Evolutionary conservation across 2,113 vertebrate species (phyloP), one percentile per base, ranked within the genome.

Genomic region (Coptodon rendalli): DNA sequence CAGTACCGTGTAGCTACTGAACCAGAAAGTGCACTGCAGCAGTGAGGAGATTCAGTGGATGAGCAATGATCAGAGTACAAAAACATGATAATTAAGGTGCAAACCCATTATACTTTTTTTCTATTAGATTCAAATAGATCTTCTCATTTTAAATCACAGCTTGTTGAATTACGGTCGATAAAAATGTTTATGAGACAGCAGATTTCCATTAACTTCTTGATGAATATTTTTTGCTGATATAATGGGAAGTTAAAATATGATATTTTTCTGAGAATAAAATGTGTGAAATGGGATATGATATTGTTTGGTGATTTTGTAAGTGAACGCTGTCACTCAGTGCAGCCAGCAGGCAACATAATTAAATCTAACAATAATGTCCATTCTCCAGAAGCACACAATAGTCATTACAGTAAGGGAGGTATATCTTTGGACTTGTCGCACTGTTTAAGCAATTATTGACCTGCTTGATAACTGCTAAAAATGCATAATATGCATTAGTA

Each of bases 211-310:
- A 27, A 38, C n/a, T 11, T 68, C 81, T 80, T 66, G 71, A 89
- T 80, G 27, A 87, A 80, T 36, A 16, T 87, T 63, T 84, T 59
- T 11, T 86, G 84, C 48, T 76, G 34, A 85, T 85, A 80, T 76
- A 81, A 82, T 22, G 29, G 79, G 13, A 84, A 56, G 61, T 83
- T 71, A 50, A 88, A 48, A 71, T 40, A 80, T 85, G 87, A 91
- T 76, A 84, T 87, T 91, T 88, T 90, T 88, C 83, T 91, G 81
- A 80, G 34, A 93, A 91, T 90, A 92, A 92, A 93, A 81, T 48
- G 27, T 82, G 89, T 90, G 57, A 84, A 86, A 90, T 63, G 63
- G 50, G 31, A 63, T 80, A 80, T 22, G 86, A 87, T 68, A 22
- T 40, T 90, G 53, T 83, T 90, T 80, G 86, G 36, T 85, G 79